Evolutionary conservation across 2,797 vertebrate genomes (phyloP).

Genomic region (Mallotus villosus): DNA sequence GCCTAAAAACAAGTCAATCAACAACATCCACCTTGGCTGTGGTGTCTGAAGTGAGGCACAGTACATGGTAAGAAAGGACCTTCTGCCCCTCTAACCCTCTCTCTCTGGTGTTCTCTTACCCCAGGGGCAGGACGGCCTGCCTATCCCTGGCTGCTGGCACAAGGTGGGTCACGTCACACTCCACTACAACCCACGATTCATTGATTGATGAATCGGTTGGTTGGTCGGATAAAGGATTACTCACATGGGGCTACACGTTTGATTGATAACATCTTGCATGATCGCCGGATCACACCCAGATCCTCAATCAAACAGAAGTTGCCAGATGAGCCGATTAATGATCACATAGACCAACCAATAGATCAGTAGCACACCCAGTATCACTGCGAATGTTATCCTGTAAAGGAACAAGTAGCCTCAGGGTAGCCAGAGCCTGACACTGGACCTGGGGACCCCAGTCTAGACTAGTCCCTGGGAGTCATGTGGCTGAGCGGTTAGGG

Average conservation of each 20-base stretch:
- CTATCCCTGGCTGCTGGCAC: slow-evolving; percentile 96
- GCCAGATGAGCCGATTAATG: background rate
- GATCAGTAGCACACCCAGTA: too few relatives aligned
- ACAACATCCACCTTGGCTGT: background rate
- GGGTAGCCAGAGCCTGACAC: background rate
- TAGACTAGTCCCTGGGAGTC: too few relatives aligned
- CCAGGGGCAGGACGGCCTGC: slow-evolving; percentile 92
- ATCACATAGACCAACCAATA: background rate
- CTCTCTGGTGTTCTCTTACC: slow-evolving; percentile 49
- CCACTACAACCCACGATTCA: too few relatives aligned
- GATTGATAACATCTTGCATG: background rate
- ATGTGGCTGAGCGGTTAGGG: too few relatives aligned
- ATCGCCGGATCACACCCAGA: background rate
- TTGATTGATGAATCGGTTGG: background rate
- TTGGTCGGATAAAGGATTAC: too few relatives aligned
- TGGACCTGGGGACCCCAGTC: too few relatives aligned
- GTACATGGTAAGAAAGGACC: background rate
- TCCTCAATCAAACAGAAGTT: background rate
- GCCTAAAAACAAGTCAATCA: too few relatives aligned
- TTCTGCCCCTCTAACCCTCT: slow-evolving; percentile 2
- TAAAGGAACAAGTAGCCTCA: too few relatives aligned
- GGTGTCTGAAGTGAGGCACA: background rate
- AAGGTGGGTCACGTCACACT: slow-evolving; percentile 76
- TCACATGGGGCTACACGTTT: background rate
- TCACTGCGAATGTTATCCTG: background rate